These are phyloP conservation scores for Takifugu ocellatus DNA, from an alignment of 2,797 vertebrate genomes.

Conservation along the genomic window DNA sequence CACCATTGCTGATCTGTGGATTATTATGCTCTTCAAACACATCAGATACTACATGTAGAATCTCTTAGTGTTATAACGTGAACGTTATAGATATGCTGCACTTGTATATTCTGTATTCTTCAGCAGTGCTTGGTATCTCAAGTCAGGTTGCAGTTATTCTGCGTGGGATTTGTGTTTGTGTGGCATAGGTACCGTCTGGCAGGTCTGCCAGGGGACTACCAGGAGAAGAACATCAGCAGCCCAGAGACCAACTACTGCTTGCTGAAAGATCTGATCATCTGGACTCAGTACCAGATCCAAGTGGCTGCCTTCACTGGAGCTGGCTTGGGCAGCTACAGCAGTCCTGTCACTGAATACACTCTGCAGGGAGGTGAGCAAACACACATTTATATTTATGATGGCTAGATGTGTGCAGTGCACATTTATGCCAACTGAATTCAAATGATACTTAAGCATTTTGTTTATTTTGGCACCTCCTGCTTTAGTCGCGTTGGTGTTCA, in stretches of 20 bases:
- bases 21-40: conserved; percentile 55
- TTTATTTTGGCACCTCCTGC: too few relatives aligned
- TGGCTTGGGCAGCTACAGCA: conserved; percentile 89
- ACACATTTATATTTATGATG: not conserved
- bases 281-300: conserved; percentile 98
- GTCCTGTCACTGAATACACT: conserved; percentile 88
- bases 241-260: conserved; percentile 96
- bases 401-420: too few relatives aligned
- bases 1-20: conserved; percentile 50
- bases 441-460: too few relatives aligned
- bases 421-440: too few relatives aligned
- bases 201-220: conserved; percentile 89
- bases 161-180: not conserved
- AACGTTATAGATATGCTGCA: not conserved
- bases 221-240: conserved; percentile 92
- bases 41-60: conserved; percentile 52
- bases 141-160: too few relatives aligned
- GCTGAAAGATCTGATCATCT: conserved; percentile 93
- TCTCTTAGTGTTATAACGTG: conserved; percentile 18
- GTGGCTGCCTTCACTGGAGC: conserved; percentile 94
- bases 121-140: too few relatives aligned
- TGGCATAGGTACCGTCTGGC: conserved; percentile 88
- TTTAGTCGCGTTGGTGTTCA: too few relatives aligned
- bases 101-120: too few relatives aligned
- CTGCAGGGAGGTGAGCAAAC: conserved; percentile 89